Base-by-base conservation (phyloP, 2,797 vertebrate genomes). In the Tolypeutes matacus region DNA sequence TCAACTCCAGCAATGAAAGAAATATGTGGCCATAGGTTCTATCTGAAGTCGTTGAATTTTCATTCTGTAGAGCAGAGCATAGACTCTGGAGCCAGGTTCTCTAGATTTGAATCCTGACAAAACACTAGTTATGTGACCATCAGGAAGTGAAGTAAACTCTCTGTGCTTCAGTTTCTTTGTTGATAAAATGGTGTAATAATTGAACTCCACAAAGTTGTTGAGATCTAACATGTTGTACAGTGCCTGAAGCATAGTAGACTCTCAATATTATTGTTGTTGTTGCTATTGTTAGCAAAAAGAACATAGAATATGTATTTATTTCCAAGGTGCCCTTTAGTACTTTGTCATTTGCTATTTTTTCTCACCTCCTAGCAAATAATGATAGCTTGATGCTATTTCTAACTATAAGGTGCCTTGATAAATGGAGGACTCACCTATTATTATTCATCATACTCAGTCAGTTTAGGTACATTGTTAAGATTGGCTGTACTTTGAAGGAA, bases 221-320 rank as follows among this genome's bases (percentile, higher is more conserved):
- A 56, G 34, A 58, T 67, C 90, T 89, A 81, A 34, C 58, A 73
- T 42, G 20, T 34, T 65, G 49, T 84, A 42, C 14, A 87, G 17
- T 60, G 31, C 67, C 34, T 93, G 56, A 42, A 5, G 2, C 18
- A 75, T 23, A 51, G 12, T 9, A 69, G 62, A 34, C 7, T 64
- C n/a, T 83, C 53, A 81, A 14, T 53, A 65, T 88, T 81, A 56
- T 64, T 86, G 70, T 53, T 75, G 15, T 13, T 64, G 29, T 42
- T 76, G 13, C 4, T 82, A 89, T 77, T 51, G 82, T 67, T 76
- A 78, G 49, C n/a, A 91, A 94, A 95, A 95, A 27, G 31, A 93
- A 78, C 7, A 60, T 34, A 56, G 78, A 83, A 86, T 8, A 64
- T 34, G 10, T 46, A 81, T 73, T 93, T 70, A 73, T 62, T 91